Evolutionary conservation across 2,888 invertebrate species (phyloP).

Genomic region (Drosophila quinaria): DNA sequence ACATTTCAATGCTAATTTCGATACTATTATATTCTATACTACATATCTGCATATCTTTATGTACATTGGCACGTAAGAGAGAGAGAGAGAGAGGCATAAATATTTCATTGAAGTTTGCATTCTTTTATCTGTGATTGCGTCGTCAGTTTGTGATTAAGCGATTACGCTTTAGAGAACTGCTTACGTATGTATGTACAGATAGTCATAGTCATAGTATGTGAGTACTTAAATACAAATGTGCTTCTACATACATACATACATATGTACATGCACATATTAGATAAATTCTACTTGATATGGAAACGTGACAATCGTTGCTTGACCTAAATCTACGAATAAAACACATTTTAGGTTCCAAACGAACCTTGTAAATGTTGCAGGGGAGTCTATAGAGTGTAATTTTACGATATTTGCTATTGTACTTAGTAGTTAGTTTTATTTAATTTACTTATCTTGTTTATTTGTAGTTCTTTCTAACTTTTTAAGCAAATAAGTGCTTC

Average conservation of each 20-base stretch:
- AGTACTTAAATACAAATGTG: background rate
- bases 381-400: slow-evolving; percentile 13
- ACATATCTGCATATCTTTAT: background rate
- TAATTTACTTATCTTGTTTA: slow-evolving; percentile 25
- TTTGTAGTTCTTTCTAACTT: slow-evolving; percentile 1
- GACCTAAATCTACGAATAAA: slow-evolving; percentile 39
- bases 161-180: slow-evolving; percentile 31
- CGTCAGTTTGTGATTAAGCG: slow-evolving; percentile 37
- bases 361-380: slow-evolving; percentile 31
- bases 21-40: slow-evolving; percentile 17
- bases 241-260: slow-evolving; percentile 1
- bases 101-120: slow-evolving; percentile 52
- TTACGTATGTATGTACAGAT: background rate
- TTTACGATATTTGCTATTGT: slow-evolving; percentile 17
- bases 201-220: background rate
- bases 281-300: slow-evolving; percentile 30
- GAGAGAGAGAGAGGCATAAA: slow-evolving; percentile 32
- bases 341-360: slow-evolving; percentile 7
- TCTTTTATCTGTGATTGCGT: slow-evolving; percentile 50
- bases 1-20: slow-evolving; percentile 65
- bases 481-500: slow-evolving; percentile 7
- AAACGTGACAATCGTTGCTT: slow-evolving; percentile 37
- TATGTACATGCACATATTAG: slow-evolving; percentile 1
- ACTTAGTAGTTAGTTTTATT: slow-evolving; percentile 32
- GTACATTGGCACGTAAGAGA: background rate